These are phyloP conservation scores for Nasonia oneida DNA, from an alignment of 2,888 invertebrate genomes.

Conservation along the genomic window DNA sequence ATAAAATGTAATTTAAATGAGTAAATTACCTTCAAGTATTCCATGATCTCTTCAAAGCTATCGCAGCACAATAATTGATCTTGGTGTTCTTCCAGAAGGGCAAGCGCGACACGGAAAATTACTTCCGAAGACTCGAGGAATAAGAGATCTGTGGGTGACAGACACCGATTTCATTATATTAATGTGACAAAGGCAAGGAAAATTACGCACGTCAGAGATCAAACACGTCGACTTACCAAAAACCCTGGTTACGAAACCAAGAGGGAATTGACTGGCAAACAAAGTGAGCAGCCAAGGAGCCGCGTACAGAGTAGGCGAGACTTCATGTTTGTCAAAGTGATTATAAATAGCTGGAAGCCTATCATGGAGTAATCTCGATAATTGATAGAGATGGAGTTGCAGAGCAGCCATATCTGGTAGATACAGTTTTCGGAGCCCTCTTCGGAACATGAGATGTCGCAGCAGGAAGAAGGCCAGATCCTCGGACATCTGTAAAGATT, in stretches of 20 bases:
- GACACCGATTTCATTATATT: background rate
- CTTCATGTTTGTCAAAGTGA: constrained; percentile 93
- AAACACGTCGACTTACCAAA: constrained; percentile 84
- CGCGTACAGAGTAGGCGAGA: constrained; percentile 96
- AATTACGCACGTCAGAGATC: constrained; percentile 13
- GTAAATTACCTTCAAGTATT: constrained; percentile 88
- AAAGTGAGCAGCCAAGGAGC: constrained; percentile 98
- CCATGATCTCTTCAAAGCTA: constrained; percentile 96
- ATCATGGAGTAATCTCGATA: constrained; percentile 95
- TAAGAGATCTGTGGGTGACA: constrained; percentile 87
- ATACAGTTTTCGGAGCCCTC: constrained; percentile 93
- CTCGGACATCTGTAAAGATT: constrained; percentile 90
- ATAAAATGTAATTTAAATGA: background rate
- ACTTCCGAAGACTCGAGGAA: constrained; percentile 95
- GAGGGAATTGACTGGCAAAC: constrained; percentile 97
- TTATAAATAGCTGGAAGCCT: constrained; percentile 91
- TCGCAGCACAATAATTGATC: constrained; percentile 91
- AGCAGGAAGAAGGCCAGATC: constrained; percentile 92
- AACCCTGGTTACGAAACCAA: constrained; percentile 96
- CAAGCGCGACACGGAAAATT: constrained; percentile 93
- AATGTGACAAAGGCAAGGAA: background rate
- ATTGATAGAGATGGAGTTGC: constrained; percentile 94
- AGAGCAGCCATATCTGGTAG: constrained; percentile 96
- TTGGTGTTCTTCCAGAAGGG: constrained; percentile 91
- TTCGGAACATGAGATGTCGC: constrained; percentile 94